phyloP scores from a whole-genome alignment of 2,888 invertebrate genomes.

The Apamea crenata region DNA sequence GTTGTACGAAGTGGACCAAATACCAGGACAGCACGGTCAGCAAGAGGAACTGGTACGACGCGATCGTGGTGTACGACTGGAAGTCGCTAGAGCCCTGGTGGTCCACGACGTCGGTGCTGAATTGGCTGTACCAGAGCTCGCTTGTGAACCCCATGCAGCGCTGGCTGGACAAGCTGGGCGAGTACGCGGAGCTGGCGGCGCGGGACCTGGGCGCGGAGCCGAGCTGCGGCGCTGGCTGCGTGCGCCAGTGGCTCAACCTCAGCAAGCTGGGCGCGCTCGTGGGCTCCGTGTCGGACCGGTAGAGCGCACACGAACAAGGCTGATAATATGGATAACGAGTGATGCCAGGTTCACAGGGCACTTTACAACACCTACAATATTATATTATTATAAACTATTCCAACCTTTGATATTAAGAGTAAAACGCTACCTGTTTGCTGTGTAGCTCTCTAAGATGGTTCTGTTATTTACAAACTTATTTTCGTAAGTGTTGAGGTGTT shows the following conservation, averaged over 20 bases:
- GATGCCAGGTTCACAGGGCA: constrained; percentile 50
- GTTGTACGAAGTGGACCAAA: constrained; percentile 80
- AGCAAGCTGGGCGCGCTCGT: constrained; percentile 78
- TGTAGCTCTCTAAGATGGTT: constrained; percentile 36
- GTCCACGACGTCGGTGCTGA: constrained; percentile 77
- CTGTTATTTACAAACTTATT: constrained; percentile 32
- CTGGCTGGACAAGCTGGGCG: constrained; percentile 81
- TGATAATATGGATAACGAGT: constrained; percentile 57
- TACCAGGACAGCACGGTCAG: constrained; percentile 66
- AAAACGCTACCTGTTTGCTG: constrained; percentile 32
- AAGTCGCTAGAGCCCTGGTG: constrained; percentile 78
- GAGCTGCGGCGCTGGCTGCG: constrained; percentile 63
- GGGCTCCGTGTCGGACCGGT: constrained; percentile 81
- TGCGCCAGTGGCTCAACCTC: constrained; percentile 77
- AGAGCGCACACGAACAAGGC: constrained; percentile 60
- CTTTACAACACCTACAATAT: constrained; percentile 60
- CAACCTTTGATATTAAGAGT: constrained; percentile 50
- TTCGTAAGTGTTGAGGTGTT: constrained; percentile 39
- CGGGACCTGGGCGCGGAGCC: constrained; percentile 32
- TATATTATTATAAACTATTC: constrained; percentile 42
- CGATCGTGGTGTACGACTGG: constrained; percentile 72
- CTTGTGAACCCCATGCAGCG: constrained; percentile 82
- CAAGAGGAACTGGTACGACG: constrained; percentile 72
- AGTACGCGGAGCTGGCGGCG: constrained; percentile 73
- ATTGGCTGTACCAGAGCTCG: constrained; percentile 83